Conservation (phyloP, 2,888 invertebrate species). For the Punctoribates punctum region DNA sequence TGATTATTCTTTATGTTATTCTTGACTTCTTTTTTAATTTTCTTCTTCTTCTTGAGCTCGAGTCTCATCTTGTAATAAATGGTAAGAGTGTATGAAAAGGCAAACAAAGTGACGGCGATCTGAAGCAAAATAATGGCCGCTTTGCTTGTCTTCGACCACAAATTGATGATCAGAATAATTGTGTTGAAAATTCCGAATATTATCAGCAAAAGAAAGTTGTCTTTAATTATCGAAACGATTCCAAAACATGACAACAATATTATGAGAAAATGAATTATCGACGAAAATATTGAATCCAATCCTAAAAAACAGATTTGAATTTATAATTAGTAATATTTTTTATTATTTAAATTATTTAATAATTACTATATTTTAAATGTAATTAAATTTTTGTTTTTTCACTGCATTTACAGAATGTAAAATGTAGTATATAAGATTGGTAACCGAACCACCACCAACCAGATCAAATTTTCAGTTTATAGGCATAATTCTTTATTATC, state of each 20-base stretch:
- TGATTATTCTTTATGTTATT: neutral
- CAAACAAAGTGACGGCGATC: constrained; percentile 32
- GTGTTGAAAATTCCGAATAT: constrained; percentile 11
- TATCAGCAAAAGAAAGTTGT: constrained; percentile 13
- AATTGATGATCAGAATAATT: neutral
- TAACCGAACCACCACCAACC: no score
- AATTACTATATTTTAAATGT: no score
- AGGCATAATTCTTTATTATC: no score
- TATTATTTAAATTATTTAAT: no score
- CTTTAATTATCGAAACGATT: constrained; percentile 4
- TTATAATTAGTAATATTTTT: no score
- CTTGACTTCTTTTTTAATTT: constrained; percentile 2
- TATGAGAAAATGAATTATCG: neutral
- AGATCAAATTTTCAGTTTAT: no score
- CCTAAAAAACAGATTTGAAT: neutral
- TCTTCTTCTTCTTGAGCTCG: constrained; percentile 25
- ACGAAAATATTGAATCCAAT: neutral
- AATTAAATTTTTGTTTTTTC: no score
- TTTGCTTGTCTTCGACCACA: constrained; percentile 4
- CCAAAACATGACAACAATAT: constrained; percentile 10
- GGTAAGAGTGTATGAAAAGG: constrained; percentile 30
- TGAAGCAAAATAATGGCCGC: constrained; percentile 38
- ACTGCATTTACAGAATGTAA: no score
- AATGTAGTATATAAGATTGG: no score
- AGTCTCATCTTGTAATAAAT: constrained; percentile 37